Percentiles rank a stretch among this genome's conserved stretches.
Evolutionary conservation across 1,140 invertebrate genomes (phyloP).

Genomic region (Heliconius congener): DNA sequence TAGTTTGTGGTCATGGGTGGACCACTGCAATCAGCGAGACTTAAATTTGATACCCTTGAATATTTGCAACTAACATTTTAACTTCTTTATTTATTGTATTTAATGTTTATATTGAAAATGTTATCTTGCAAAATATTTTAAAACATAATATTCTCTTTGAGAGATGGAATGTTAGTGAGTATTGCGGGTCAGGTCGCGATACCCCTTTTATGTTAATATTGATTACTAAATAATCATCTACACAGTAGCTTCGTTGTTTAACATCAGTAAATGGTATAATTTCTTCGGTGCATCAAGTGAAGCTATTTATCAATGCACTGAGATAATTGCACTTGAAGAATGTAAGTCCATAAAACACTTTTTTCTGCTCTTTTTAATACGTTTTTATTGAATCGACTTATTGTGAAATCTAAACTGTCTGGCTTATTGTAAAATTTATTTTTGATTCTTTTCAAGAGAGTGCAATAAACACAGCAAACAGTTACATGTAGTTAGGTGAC

Average conservation of each 20-base stretch:
- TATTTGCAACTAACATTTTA: no score
- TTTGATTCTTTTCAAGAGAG: no score
- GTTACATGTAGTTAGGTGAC: no score
- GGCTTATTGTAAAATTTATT: no score
- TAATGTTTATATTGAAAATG: not conserved
- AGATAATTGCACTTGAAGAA: not conserved
- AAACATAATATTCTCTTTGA: slow-evolving; percentile 9
- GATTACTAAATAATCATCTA: slow-evolving; percentile 16
- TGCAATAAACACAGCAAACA: no score
- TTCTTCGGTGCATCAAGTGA: not conserved
- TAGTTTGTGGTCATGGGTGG: no score
- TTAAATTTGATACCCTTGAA: no score
- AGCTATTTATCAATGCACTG: not conserved
- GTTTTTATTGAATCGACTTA: no score
- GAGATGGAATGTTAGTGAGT: slow-evolving; percentile 8
- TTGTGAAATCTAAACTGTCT: no score
- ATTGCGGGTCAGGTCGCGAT: slow-evolving; percentile 24
- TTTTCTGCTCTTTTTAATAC: not conserved
- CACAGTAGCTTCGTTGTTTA: not conserved
- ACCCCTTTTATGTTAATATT: slow-evolving; percentile 28
- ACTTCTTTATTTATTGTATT: no score
- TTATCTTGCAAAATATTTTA: not conserved
- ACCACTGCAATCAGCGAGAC: no score
- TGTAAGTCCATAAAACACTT: not conserved
- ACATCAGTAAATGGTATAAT: not conserved